These are phyloP conservation scores for Volucella inflata DNA, from an alignment of 2,888 invertebrate genomes.

Conservation along the genomic window DNA sequence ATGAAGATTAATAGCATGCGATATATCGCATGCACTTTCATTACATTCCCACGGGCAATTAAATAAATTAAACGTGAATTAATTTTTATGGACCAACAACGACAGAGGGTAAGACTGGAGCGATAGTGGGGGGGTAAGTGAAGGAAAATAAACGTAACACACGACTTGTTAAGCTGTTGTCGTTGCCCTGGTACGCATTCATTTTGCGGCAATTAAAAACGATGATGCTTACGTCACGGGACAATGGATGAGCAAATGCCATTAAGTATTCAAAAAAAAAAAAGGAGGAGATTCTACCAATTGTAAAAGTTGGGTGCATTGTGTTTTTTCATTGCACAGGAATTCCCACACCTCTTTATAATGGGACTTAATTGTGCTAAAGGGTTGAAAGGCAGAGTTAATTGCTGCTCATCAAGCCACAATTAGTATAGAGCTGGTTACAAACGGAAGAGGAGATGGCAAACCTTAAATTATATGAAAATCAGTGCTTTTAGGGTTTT, in stretches of 20 bases:
- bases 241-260: not conserved
- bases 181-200: constrained; percentile 28
- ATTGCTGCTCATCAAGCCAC: too few species aligned
- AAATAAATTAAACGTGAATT: constrained; percentile 67
- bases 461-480: too few species aligned
- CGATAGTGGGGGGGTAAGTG: not conserved
- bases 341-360: too few species aligned
- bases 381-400: too few species aligned
- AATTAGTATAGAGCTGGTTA: too few species aligned
- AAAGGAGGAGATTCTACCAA: too few species aligned
- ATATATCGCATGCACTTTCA: constrained; percentile 11
- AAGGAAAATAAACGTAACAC: constrained; percentile 14
- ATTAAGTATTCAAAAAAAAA: too few species aligned
- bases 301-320: too few species aligned
- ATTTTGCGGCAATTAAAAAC: constrained; percentile 39
- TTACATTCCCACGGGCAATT: constrained; percentile 45
- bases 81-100: constrained; percentile 40
- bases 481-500: too few species aligned
- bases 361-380: too few species aligned
- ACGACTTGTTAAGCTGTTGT: constrained; percentile 37
- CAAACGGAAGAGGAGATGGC: too few species aligned
- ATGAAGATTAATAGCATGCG: constrained; percentile 4
- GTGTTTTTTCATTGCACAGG: too few species aligned
- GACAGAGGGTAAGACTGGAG: not conserved
- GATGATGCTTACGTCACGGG: constrained; percentile 13